Evolutionary conservation across 2,888 invertebrate species (phyloP), one percentile per base, ranked within the genome.

Genomic region (Fissipunctia ypsillon): DNA sequence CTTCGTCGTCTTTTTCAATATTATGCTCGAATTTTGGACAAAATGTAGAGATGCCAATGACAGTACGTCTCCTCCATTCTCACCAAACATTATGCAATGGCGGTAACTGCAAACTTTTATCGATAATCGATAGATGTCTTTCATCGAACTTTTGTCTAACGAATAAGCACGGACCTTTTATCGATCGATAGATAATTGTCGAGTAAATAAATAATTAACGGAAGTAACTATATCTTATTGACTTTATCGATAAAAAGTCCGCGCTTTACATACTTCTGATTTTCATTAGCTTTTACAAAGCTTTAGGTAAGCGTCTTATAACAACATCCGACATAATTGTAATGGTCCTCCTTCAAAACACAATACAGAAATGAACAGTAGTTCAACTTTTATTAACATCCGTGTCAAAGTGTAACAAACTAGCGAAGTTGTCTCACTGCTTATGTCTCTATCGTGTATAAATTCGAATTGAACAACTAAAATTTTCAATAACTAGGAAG

Each of bases 401-500:
- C 31, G 31, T 48, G 54, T 56, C 69, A 54, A 65, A 67, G 28
- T 31, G 57, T 74, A 69, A 75, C 59, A 78, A 82, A 28, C 68
- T 74, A 77, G 76, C 69, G 57, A 74, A 76, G 69, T 80, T 75
- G 78, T 60, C 59, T 78, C 71, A 77, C 86, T 84, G 80, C 60
- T 80, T 54, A 86, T 63, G 38, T 80, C 73, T 78, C 54, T 76
- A 79, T 63, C 64, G 50, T 31, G 69, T 78, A 48, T 41, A 70
- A 76, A 66, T 3, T 77, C 56, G 59, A 69, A 76, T 54, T 52
- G 63, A 83, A 84, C 76, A 83, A 85, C 72, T 66, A 79, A 69
- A 79, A 79, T 74, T 69, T 82, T 83, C 71, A 76, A 83, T 85
- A 86, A 77, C 76, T 85, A 88, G 83, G 84, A 86, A 87, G 73